A percentile compares a stretch with the other conserved stretches of the same genome.
These are phyloP conservation scores for Sakesphorus luctuosus DNA, from an alignment of 2,113 vertebrate genomes.

Conservation along the genomic window DNA sequence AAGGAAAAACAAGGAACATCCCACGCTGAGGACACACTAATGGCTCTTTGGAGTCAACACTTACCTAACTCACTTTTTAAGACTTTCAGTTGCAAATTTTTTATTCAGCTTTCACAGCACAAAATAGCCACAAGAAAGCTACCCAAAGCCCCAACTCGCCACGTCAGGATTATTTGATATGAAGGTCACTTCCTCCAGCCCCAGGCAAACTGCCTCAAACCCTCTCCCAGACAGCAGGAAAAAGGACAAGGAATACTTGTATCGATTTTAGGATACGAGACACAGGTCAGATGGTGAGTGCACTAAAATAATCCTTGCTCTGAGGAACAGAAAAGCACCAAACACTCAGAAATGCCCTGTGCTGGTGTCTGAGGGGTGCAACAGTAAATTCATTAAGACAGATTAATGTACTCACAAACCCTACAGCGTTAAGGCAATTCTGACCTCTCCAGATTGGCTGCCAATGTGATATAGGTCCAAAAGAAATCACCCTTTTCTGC, in stretches of 20 bases:
- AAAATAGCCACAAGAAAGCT: constrained; percentile 68
- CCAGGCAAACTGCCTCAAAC: constrained; percentile 30
- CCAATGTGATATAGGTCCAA: constrained; percentile 75
- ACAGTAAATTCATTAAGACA: not conserved
- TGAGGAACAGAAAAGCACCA: not conserved
- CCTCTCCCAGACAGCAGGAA: constrained; percentile 13
- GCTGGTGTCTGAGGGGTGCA: not conserved
- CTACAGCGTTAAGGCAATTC: not conserved
- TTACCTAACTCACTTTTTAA: not conserved
- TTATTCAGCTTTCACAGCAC: constrained; percentile 70
- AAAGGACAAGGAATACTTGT: not conserved
- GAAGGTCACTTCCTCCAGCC: constrained; percentile 44
- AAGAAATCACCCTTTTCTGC: constrained; percentile 71
- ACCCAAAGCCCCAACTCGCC: not conserved
- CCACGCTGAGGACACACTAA: not conserved
- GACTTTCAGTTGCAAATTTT: constrained; percentile 57
- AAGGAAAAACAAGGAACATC: constrained; percentile 15
- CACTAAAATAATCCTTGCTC: not conserved
- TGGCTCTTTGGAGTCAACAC: not conserved
- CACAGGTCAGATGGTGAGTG: not conserved
- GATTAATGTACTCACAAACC: constrained; percentile 25
- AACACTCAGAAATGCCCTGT: not conserved
- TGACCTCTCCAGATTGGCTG: constrained; percentile 68
- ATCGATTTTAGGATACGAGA: constrained; percentile 1
- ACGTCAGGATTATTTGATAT: constrained; percentile 59